These are phyloP conservation scores for Macaria liturata DNA, from an alignment of 2,888 invertebrate genomes.

Conservation along the genomic window DNA sequence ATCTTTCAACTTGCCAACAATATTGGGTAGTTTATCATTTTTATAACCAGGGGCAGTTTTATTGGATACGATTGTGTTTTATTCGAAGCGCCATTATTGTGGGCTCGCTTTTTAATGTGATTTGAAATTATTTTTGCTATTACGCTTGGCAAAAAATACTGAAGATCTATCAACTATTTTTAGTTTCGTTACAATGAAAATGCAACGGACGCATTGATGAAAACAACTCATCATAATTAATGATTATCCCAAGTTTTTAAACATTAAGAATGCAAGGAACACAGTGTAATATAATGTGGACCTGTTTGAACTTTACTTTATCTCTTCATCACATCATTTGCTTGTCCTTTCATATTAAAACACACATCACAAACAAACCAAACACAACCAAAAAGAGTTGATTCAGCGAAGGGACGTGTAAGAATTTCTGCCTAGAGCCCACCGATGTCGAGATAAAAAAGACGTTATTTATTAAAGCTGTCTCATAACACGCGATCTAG, in stretches of 20 bases:
- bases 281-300: not conserved
- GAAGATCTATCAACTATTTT: too few relatives aligned
- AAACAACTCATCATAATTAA: too few relatives aligned
- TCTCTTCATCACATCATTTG: conserved; percentile 37
- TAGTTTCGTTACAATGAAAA: too few relatives aligned
- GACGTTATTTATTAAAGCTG: conserved; percentile 73
- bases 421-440: conserved; percentile 74
- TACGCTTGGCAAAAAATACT: not conserved
- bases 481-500: conserved; percentile 74
- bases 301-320: conserved; percentile 18
- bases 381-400: conserved; percentile 59
- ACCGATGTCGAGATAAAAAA: conserved; percentile 72
- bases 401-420: conserved; percentile 74
- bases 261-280: too few relatives aligned
- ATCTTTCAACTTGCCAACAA: conserved; percentile 26
- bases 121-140: conserved; percentile 4
- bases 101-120: conserved; percentile 19
- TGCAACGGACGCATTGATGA: too few relatives aligned
- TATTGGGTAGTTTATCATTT: conserved; percentile 51
- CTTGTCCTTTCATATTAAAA: conserved; percentile 43
- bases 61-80: conserved; percentile 39
- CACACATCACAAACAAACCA: conserved; percentile 41
- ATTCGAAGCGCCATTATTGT: conserved; percentile 42
- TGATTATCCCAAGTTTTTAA: too few relatives aligned
- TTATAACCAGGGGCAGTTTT: conserved; percentile 45